Conservation (phyloP, 2,113 vertebrate species). For the Pachypanchax playfairii region DNA sequence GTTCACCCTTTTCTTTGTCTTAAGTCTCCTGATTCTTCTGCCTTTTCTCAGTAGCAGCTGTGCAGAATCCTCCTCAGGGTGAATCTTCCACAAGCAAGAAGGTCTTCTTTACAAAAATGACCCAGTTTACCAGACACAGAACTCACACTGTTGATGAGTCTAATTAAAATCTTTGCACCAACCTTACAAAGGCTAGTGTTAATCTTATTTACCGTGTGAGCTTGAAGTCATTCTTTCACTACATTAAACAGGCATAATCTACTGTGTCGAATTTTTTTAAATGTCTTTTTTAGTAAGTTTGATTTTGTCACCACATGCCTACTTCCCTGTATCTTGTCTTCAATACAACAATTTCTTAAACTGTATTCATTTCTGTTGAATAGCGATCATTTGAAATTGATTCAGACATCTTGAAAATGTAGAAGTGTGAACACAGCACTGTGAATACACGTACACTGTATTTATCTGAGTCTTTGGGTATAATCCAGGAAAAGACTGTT, state of each 20-base stretch:
- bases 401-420: not conserved
- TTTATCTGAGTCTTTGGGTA: slow-evolving; percentile 28
- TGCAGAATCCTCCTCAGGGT: slow-evolving; percentile 65
- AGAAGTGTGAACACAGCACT: slow-evolving; percentile 11
- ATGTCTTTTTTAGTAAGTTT: slow-evolving; percentile 33
- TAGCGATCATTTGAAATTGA: slow-evolving; percentile 11
- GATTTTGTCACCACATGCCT: slow-evolving; percentile 24
- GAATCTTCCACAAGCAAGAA: slow-evolving; percentile 59
- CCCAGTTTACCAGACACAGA: slow-evolving; percentile 69
- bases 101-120: slow-evolving; percentile 65
- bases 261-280: slow-evolving; percentile 21
- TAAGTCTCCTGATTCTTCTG: slow-evolving; percentile 27
- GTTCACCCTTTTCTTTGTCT: slow-evolving; percentile 29
- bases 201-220: slow-evolving; percentile 65
- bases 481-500: slow-evolving; percentile 43
- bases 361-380: slow-evolving; percentile 2
- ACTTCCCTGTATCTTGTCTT: slow-evolving; percentile 6
- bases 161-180: slow-evolving; percentile 73
- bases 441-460: slow-evolving; percentile 19
- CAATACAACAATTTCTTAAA: not conserved
- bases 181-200: slow-evolving; percentile 58
- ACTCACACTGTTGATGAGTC: slow-evolving; percentile 65
- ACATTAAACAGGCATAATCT: slow-evolving; percentile 59
- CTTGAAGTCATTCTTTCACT: slow-evolving; percentile 41
- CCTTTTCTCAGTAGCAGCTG: slow-evolving; percentile 61